A percentile compares a stretch with the other conserved stretches of the same genome.
Conservation (phyloP, 2,888 invertebrate species). For the Drosophila sordidula region DNA sequence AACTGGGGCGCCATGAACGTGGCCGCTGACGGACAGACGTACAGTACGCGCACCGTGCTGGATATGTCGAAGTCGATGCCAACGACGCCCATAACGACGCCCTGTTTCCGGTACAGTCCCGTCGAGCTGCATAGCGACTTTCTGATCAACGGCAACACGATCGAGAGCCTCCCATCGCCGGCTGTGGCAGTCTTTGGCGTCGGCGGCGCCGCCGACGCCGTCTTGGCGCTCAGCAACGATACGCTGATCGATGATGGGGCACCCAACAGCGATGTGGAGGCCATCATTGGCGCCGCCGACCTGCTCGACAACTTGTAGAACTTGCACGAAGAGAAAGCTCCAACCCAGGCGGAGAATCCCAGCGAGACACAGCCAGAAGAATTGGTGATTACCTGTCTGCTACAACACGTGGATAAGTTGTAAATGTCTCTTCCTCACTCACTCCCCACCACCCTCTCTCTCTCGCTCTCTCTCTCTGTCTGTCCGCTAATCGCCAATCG, state of each 20-base stretch:
- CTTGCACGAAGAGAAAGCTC: slow-evolving; percentile 82
- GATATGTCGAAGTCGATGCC: slow-evolving; percentile 91
- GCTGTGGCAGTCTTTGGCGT: slow-evolving; percentile 53
- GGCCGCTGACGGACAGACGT: slow-evolving; percentile 48
- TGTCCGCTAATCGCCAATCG: background rate
- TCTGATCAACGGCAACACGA: slow-evolving; percentile 88
- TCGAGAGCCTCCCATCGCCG: slow-evolving; percentile 83
- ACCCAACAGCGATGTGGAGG: slow-evolving; percentile 75
- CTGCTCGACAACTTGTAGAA: slow-evolving; percentile 84
- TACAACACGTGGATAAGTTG: slow-evolving; percentile 81
- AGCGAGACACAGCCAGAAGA: slow-evolving; percentile 38
- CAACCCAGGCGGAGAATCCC: slow-evolving; percentile 17
- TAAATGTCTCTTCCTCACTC: slow-evolving; percentile 36
- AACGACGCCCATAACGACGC: slow-evolving; percentile 88
- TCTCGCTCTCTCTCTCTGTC: slow-evolving; percentile 3
- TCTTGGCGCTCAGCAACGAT: slow-evolving; percentile 56
- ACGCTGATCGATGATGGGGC: slow-evolving; percentile 71
- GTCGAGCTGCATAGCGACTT: slow-evolving; percentile 86
- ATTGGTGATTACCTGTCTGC: slow-evolving; percentile 70
- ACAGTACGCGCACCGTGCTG: slow-evolving; percentile 78
- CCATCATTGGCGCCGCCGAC: slow-evolving; percentile 83
- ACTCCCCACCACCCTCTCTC: too few relatives aligned
- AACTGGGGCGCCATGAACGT: slow-evolving; percentile 47
- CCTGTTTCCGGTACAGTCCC: slow-evolving; percentile 87
- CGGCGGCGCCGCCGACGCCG: slow-evolving; percentile 42